Evolutionary conservation across 2,113 vertebrate genomes (phyloP), one percentile per base, ranked within the genome.

Genomic region (Gopherus flavomarginatus): DNA sequence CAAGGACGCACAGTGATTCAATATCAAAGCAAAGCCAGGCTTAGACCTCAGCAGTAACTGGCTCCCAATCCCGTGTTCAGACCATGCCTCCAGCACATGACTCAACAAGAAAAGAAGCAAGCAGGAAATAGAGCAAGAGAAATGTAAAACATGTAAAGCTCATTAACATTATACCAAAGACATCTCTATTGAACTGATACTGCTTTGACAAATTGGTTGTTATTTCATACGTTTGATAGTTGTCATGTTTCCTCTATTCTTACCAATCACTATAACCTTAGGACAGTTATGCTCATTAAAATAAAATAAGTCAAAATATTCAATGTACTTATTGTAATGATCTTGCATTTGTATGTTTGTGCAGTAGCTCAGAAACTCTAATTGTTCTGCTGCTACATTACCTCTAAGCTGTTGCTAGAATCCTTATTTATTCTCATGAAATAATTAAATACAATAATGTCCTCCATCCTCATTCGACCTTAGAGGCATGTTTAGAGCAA

Each of bases 361-460:
- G 2, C 35, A 14, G 56, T 53, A 86, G 65, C 91, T 95, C 93
- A 83, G 29, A 91, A 93, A 91, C 49, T 90, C 88, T 89, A 96
- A 96, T 93, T 95, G 85, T 91, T 82, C 81, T 44, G 38, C 85
- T 47, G 85, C 49, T 57, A 52, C 83, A 52, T 81, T 49, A 72
- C 62, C 31, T 85, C 79, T 54, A 80, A 95, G 92, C 86, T 86
- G 78, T 77, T 89, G 88, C 87, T 6, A 1, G 79, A 95, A 92
- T 95, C 92, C 96, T 96, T 89, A 93, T 96, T 94, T 93, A 52
- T 94, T 88, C 90, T 3, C 2, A 53, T 86, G 78, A 90, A 95
- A 95, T 97, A 97, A 94, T 96, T 89, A 97, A 95, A 97, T 95
- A 80, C 87, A 96, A 90, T 92, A 89, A 97, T 14, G 86, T 65